Percentiles rank a stretch among this genome's conserved stretches.
phyloP scores from a whole-genome alignment of 2,113 vertebrate species.

The Silurus glanis region DNA sequence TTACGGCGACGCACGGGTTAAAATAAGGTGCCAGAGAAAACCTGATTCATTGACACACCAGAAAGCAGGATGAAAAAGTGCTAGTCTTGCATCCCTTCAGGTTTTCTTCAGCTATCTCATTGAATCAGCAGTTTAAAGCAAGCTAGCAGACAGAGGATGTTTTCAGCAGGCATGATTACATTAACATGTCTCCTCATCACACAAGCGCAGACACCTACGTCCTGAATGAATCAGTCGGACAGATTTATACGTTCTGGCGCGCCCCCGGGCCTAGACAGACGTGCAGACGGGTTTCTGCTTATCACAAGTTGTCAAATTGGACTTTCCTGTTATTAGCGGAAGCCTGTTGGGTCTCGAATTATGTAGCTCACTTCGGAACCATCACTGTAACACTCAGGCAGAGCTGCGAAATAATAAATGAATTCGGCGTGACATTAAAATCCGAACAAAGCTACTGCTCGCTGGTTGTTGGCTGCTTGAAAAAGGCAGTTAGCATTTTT shows the following conservation, averaged over 20 bases:
- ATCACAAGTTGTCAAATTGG: background rate
- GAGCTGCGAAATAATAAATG: background rate
- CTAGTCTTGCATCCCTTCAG: background rate
- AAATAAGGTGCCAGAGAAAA: background rate
- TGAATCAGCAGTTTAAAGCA: constrained; percentile 12
- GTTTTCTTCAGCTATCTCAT: background rate
- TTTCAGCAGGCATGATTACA: background rate
- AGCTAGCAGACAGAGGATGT: background rate
- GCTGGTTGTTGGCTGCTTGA: background rate
- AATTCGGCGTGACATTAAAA: background rate
- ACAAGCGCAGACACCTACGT: constrained; percentile 3
- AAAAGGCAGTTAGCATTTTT: background rate
- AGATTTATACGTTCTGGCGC: background rate
- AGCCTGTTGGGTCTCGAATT: background rate
- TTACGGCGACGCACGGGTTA: background rate
- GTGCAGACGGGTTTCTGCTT: background rate
- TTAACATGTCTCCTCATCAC: constrained; percentile 24
- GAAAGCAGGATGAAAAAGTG: background rate
- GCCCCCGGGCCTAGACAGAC: background rate
- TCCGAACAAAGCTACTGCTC: background rate
- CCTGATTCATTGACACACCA: background rate
- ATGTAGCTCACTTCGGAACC: background rate
- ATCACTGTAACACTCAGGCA: background rate
- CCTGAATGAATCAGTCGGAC: background rate
- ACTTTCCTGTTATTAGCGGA: background rate